A percentile compares a stretch with the other conserved stretches of the same genome.
Evolutionary conservation across 2,888 invertebrate species (phyloP).

Genomic region (Phaedon cochleariae): DNA sequence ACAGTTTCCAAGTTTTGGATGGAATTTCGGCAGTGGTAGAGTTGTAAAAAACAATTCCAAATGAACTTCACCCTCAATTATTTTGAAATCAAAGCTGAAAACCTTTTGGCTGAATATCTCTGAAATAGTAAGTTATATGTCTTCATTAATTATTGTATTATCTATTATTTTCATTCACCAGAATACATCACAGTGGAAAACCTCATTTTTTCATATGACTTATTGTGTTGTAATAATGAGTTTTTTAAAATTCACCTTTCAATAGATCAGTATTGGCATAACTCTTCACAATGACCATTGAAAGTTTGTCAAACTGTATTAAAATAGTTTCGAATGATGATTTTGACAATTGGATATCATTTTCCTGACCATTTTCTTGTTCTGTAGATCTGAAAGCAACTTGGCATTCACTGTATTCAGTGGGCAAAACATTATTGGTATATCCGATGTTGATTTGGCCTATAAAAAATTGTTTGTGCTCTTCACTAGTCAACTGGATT

Average conservation of each 20-base stretch:
- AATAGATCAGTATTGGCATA: constrained; percentile 45
- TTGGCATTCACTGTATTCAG: constrained; percentile 47
- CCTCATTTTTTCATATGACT: too few species aligned
- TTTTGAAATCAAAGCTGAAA: constrained; percentile 49
- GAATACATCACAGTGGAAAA: too few species aligned
- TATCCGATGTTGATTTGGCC: constrained; percentile 52
- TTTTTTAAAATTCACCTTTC: constrained; percentile 44
- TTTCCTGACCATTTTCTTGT: constrained; percentile 34
- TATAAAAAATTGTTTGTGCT: constrained; percentile 40
- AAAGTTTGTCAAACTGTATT: constrained; percentile 43
- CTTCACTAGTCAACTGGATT: constrained; percentile 29
- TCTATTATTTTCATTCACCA: too few species aligned
- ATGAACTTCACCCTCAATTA: constrained; percentile 45
- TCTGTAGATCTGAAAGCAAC: constrained; percentile 38
- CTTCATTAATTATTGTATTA: too few species aligned
- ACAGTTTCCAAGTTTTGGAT: constrained; percentile 44
- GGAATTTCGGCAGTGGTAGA: constrained; percentile 52
- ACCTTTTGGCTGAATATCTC: constrained; percentile 50
- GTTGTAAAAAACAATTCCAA: constrained; percentile 48
- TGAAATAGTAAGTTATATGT: constrained; percentile 37
- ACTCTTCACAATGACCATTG: constrained; percentile 43
- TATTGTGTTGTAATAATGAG: too few species aligned
- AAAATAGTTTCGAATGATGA: constrained; percentile 28
- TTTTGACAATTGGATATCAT: constrained; percentile 20
- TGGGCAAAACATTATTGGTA: constrained; percentile 51